Base-by-base conservation (phyloP, 2,797 vertebrate species). In the Loris lydekkerianus region DNA sequence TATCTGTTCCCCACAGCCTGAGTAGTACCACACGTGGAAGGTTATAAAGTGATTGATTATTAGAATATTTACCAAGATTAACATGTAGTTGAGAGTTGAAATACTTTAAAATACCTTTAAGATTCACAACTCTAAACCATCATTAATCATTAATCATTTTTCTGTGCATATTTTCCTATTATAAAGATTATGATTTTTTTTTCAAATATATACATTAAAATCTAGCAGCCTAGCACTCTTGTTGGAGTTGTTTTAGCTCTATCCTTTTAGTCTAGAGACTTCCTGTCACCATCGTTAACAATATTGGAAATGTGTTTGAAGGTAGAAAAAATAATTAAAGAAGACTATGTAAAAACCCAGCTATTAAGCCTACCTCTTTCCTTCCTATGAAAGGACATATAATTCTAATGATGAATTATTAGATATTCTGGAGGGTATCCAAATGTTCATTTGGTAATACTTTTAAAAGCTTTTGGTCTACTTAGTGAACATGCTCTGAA, bases 381-480 rank as follows among this genome's bases (percentile, higher is more conserved):
- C 87, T 93, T 95, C n/a, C 49, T 89, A 23, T 88, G 49, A 92
- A 61, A 86, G 49, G 18, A 82, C 23, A 37, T 92, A 2, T 34
- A 86, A 85, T 93, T 96, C 49, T 94, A 81, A 31, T 69, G 67
- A n/a, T 90, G 46, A 96, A 75, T 93, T 93, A 83, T 81, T 94
- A 96, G 34, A 81, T 96, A 78, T 27, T 86, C 40, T 93, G 76
- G 60, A 90, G 2, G 17, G 17, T 94, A 34, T 23, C 37, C 63
- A 94, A 46, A 95, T 91, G 67, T 46, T 93, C 43, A 85, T 75
- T 90, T 90, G 49, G 14, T 94, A 93, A 70, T 34, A 76, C 27
- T 91, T 91, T 96, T 96, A 67, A 90, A 92, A 85, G 34, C 31
- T 89, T 93, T 93, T 85, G 80, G 93, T 94, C 49, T 80, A 43